Percentiles rank a stretch among this genome's conserved stretches.
phyloP scores from a whole-genome alignment of 2,888 invertebrate species.

The Aproaerema taeniolella region DNA sequence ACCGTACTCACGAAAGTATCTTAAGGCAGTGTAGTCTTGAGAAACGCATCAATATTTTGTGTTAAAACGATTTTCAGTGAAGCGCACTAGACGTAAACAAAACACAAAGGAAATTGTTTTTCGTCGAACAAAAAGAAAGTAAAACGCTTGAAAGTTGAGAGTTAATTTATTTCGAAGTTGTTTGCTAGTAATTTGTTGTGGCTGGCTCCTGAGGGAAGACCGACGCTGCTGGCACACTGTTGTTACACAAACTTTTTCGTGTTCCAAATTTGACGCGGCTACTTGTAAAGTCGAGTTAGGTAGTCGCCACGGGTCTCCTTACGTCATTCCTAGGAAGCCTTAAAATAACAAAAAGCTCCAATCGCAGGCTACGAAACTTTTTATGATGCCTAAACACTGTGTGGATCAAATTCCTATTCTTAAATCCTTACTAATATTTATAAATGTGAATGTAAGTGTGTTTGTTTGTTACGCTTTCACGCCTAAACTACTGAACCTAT shows the following conservation, averaged over 20 bases:
- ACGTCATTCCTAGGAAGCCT: neutral
- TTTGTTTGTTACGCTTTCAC: no score
- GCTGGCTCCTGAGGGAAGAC: conserved; percentile 59
- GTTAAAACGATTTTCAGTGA: conserved; percentile 35
- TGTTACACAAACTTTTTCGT: conserved; percentile 54
- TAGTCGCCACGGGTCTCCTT: conserved; percentile 5
- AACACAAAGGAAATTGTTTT: conserved; percentile 69
- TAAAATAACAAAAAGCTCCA: neutral
- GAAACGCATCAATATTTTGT: conserved; percentile 22
- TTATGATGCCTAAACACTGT: no score
- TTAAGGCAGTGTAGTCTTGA: no score
- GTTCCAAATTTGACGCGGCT: conserved; percentile 7
- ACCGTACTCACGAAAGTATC: no score
- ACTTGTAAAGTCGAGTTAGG: neutral
- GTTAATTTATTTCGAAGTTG: conserved; percentile 75
- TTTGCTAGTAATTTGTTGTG: conserved; percentile 74
- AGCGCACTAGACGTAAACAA: conserved; percentile 47
- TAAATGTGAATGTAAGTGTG: no score
- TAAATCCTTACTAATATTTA: no score
- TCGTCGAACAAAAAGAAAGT: conserved; percentile 60
- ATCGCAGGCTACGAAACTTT: no score
- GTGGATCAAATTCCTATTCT: no score
- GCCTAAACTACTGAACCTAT: no score
- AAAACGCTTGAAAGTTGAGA: conserved; percentile 71
- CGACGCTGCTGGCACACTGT: conserved; percentile 50